A percentile compares a stretch with the other conserved stretches of the same genome.
Conservation (phyloP, 2,888 invertebrate genomes). For the Dryococelus australis region DNA sequence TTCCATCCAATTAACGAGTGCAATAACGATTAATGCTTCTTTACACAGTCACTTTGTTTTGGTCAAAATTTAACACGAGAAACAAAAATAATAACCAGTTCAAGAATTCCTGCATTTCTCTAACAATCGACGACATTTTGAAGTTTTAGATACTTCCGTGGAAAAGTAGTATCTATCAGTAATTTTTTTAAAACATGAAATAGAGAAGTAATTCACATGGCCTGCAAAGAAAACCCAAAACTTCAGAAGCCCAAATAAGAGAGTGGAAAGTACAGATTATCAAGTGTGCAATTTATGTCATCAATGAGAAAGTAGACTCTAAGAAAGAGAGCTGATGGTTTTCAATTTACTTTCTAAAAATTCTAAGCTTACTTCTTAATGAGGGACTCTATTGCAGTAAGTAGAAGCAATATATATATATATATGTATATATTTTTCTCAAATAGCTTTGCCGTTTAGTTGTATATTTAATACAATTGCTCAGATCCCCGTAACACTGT, state of each 20-base stretch:
- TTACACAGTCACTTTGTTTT: neutral
- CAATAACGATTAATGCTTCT: neutral
- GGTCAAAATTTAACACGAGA: neutral
- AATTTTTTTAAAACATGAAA: neutral
- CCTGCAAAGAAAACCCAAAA: neutral
- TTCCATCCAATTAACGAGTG: slow-evolving; percentile 9
- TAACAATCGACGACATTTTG: neutral
- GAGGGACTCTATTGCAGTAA: too few relatives aligned
- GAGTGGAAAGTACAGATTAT: neutral
- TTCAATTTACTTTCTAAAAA: too few relatives aligned
- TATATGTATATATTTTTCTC: too few relatives aligned
- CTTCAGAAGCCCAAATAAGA: neutral
- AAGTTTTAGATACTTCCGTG: neutral
- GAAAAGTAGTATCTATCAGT: neutral
- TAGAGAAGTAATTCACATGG: neutral
- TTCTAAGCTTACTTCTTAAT: too few relatives aligned
- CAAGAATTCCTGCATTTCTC: neutral
- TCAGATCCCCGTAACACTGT: too few relatives aligned
- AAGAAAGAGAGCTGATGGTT: neutral
- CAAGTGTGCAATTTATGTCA: neutral
- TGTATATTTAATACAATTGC: too few relatives aligned
- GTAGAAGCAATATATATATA: too few relatives aligned
- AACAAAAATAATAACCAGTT: neutral
- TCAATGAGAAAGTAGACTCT: neutral
- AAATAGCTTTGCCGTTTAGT: too few relatives aligned